Evolutionary conservation across 2,888 invertebrate species (phyloP).

Genomic region (Rugalucina vietnamica): DNA sequence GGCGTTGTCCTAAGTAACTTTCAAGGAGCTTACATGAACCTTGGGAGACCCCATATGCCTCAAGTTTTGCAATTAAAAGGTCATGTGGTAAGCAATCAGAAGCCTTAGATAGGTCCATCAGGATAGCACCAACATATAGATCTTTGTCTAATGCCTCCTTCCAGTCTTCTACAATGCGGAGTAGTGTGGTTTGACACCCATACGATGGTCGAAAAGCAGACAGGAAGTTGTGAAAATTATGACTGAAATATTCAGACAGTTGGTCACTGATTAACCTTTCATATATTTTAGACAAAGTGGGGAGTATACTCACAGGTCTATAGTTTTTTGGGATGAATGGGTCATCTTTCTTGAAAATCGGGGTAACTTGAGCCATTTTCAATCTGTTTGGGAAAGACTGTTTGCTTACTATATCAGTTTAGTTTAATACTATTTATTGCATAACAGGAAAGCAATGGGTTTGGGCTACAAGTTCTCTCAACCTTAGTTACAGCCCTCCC

Average conservation of each 20-base stretch:
- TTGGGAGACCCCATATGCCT: constrained; percentile 41
- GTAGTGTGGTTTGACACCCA: constrained; percentile 26
- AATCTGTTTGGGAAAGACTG: not conserved
- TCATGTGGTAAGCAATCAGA: constrained; percentile 57
- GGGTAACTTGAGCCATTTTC: constrained; percentile 17
- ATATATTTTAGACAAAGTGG: constrained; percentile 13
- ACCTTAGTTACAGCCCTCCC: no score
- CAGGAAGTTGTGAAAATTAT: constrained; percentile 19
- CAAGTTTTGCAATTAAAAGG: constrained; percentile 39
- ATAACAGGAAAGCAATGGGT: no score
- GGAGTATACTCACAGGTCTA: constrained; percentile 26
- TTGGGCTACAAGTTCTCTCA: no score
- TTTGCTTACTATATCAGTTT: not conserved
- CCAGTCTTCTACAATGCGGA: not conserved
- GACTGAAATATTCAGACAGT: not conserved
- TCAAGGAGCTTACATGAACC: not conserved
- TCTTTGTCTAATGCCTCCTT: constrained; percentile 31
- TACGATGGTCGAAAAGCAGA: constrained; percentile 18
- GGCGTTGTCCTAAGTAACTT: not conserved
- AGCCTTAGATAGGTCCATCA: constrained; percentile 58
- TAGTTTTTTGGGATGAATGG: constrained; percentile 24
- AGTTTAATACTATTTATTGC: no score
- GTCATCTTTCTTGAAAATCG: constrained; percentile 33
- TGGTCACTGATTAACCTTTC: constrained; percentile 16
- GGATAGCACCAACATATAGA: constrained; percentile 39